phyloP scores from a whole-genome alignment of 2,113 vertebrate species.

The Bufo gargarizans region DNA sequence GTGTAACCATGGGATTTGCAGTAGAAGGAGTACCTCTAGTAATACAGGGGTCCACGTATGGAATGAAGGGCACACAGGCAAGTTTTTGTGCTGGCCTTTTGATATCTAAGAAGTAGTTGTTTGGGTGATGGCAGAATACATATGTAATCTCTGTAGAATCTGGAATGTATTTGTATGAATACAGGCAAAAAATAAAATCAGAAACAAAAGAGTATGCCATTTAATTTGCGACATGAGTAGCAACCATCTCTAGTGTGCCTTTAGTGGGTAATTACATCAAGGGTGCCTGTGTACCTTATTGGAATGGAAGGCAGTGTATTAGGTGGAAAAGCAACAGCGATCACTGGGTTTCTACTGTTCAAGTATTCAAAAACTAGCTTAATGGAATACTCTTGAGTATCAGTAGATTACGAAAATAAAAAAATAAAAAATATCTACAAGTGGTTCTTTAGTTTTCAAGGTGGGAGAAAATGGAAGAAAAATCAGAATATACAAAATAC shows the following conservation, averaged over 20 bases:
- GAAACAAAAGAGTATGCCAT: neutral
- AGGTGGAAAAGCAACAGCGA: constrained; percentile 79
- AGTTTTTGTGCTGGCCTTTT: neutral
- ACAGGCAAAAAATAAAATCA: neutral
- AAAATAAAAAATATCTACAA: constrained; percentile 72
- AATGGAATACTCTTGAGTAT: constrained; percentile 83
- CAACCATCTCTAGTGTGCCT: neutral
- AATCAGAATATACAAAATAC: constrained; percentile 80
- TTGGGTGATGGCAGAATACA: neutral
- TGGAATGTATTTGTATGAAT: neutral
- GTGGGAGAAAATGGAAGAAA: constrained; percentile 69
- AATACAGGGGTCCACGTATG: constrained; percentile 1
- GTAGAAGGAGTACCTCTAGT: neutral
- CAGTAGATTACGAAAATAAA: constrained; percentile 80
- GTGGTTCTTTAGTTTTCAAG: constrained; percentile 79
- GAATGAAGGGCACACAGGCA: constrained; percentile 1
- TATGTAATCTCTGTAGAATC: neutral
- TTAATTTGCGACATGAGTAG: neutral
- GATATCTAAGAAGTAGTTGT: no score
- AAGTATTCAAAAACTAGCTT: constrained; percentile 94
- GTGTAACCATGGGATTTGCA: neutral
- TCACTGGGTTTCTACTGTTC: constrained; percentile 89
- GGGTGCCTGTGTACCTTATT: neutral
- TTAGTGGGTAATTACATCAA: neutral
- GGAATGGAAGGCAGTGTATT: constrained; percentile 84